Evolutionary conservation across 2,888 invertebrate species (phyloP), one percentile per base, ranked within the genome.

Genomic region (Ochropleura leucogaster): DNA sequence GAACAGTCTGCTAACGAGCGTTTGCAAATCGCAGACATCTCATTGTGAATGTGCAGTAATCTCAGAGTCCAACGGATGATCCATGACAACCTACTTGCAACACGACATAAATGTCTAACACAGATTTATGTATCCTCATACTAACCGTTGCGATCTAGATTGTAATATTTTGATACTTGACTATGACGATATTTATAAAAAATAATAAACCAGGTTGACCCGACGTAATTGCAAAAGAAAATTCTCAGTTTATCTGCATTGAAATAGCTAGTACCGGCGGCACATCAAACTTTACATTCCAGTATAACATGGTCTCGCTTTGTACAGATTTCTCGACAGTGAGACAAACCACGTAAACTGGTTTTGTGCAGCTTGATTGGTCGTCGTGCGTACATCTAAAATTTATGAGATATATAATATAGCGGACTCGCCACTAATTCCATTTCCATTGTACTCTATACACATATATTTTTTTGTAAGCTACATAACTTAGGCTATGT

Each of bases 31-130:
- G 57, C 65, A 40, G 55, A 51, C 68, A 40, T 59, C 47, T 69
- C 60, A 66, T 62, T 69, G 72, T 67, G 63, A 55, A 68, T 73
- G 66, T 55, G 62, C 42, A 66, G 70, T 65, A 66, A 63, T 84
- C 53, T 55, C 44, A 49, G 62, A 74, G 63, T 78, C 57, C 60
- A 68, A 46, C 49, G 71, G 67, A 70, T 68, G 53, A 62, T 42
- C 68, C 57, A 69, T 60, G 68, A 72, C 71, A 83, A 76, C 65
- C 76, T 81, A 74, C 77, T 70, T 81, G 55, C 18, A 49, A 62
- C 57, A 64, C 59, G 68, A 64, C 42, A 63, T 57, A 69, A 70
- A 77, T 70, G 72, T 77, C 74, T 69, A 51, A 66, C 55, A 14
- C 42, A 44, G 71, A 74, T 69, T 81, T 69, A 82, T 84, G 44